Evolutionary conservation across 1,140 invertebrate species (phyloP), one percentile per base, ranked within the genome.

Genomic region (Drosophila kohkoa): DNA sequence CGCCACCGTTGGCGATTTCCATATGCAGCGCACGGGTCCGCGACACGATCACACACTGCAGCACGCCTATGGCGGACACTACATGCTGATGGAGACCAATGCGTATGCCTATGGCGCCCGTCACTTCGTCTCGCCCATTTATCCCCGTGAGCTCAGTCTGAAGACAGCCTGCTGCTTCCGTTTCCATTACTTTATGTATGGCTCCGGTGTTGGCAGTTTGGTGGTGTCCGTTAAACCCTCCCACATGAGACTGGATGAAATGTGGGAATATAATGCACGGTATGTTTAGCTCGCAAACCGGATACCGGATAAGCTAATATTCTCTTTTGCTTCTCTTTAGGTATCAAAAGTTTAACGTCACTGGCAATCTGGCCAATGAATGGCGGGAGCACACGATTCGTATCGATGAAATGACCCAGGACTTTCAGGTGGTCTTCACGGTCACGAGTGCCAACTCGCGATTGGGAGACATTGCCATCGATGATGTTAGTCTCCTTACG

Each of bases 141-240:
- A 92, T 58, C 16, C 72, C 1, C 60, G 64, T 1, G 54, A 43
- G 0, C 41, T 91, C 5, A 92, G 79, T 43, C 57, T 91, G 8
- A 88, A 80, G 57, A 91, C 87, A 0, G 79, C 76, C 10, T 92
- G 91, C 60, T 92, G 91, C 25, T 92, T 92, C 45, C 74, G 72
- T 11, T 91, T 92, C 25, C 79, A 86, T 28, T 92, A 92, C 59
- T 82, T 86, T 13, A 92, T 92, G 92, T 92, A 80, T 16, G 92
- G 92, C 5, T 28, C 35, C 1, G 88, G 77, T 10, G 91, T 92
- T 2, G 91, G 79, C 5, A 75, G n/a, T 5, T 54, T 92, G 25
- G 57, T 69, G 64, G 82, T 92, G 5, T 90, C 77, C 13, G 79
- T 92, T 0, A 91, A 91, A 52, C 78, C 82, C 1, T 35, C 75